A percentile compares a stretch with the other conserved stretches of the same genome.
phyloP scores from a whole-genome alignment of 2,888 invertebrate species.

The Pammene aurita region DNA sequence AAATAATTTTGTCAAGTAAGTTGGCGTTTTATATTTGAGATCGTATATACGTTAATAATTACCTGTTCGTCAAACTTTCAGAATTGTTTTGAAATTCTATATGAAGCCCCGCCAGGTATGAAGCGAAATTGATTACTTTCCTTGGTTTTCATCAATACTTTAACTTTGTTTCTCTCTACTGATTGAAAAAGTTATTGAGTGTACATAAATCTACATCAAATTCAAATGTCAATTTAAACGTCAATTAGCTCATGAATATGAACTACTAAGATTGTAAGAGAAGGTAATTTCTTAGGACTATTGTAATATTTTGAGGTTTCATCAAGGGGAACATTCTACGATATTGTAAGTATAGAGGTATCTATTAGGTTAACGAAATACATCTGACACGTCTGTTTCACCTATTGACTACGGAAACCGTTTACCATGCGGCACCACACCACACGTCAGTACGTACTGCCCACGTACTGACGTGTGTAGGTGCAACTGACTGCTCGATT shows the following conservation, averaged over 20 bases:
- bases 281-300: not conserved
- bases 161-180: conserved; percentile 30
- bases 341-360: too few relatives aligned
- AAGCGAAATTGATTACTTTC: conserved; percentile 33
- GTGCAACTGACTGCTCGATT: too few relatives aligned
- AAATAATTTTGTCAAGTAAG: too few relatives aligned
- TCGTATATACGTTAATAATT: conserved; percentile 25
- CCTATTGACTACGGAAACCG: too few relatives aligned
- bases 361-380: too few relatives aligned
- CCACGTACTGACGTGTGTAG: too few relatives aligned
- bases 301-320: not conserved
- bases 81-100: conserved; percentile 28
- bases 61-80: conserved; percentile 33
- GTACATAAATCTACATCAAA: conserved; percentile 26
- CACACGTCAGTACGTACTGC: too few relatives aligned
- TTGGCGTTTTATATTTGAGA: not conserved
- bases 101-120: conserved; percentile 18
- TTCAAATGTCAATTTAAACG: conserved; percentile 26
- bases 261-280: not conserved
- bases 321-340: too few relatives aligned
- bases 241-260: conserved; percentile 22
- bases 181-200: conserved; percentile 39
- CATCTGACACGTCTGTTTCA: too few relatives aligned
- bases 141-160: conserved; percentile 35
- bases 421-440: too few relatives aligned